Base-by-base conservation (phyloP, 2,888 invertebrate genomes). In the Habroteleia sp. region DNA sequence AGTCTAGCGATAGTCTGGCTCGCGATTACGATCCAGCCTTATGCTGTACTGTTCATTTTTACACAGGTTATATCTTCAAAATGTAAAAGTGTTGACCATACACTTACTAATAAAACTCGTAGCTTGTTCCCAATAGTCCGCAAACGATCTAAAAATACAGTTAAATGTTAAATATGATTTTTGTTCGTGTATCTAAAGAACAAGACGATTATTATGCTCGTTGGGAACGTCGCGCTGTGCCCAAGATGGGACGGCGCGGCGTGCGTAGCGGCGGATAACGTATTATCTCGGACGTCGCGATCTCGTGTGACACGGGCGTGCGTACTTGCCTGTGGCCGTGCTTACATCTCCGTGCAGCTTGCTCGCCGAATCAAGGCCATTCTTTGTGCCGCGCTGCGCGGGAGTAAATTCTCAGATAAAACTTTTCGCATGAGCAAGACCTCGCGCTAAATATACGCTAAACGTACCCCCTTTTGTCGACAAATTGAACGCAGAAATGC, bases 401-500 rank as follows among this genome's bases (percentile, higher is more conserved):
- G 65, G 65, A 73, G 73, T 73, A 52, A 56, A 62, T 63, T 48
- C 54, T 37, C 31, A 41, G 68, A 74, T 68, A 74, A 74, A 65
- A 44, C 35, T 54, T 8, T 31, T 52, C 50, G 37, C 58, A 8
- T 27, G 37, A 44, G 56, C 69, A 44, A 60, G 69, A 72, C 63
- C 65, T 65, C 74, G 48, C 54, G 52, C 74, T 73, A 65, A 73
- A 73, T 58, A 58, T 63, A 65, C 65, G 35, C 60, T 52, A 72
- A 72, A 65, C 14, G 46, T 46, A 50, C 39, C 42, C 44, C 14
- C 31, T 54, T 54, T 60, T 52, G 52, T 52, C 44, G 73, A 73
- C 66, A 66, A 73, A 66, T 73, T 66, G 66, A 29, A 42, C 41
- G 20, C 50, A 20, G 25, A 44, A 52, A 54, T 37, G 46, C 54